Evolutionary conservation across 2,888 invertebrate species (phyloP).

Genomic region (Stenichneumon culpator): DNA sequence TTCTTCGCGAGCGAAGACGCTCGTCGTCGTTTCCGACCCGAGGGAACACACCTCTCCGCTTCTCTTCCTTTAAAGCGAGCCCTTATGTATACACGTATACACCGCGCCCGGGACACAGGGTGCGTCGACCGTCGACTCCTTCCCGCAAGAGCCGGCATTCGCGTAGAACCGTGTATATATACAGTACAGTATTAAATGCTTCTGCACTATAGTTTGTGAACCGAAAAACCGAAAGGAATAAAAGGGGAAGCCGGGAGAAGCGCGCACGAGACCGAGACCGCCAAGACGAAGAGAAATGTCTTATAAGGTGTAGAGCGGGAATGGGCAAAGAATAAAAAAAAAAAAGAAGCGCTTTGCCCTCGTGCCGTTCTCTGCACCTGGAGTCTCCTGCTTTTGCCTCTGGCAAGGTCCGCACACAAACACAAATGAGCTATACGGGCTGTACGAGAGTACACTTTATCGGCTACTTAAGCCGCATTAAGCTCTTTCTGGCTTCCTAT

Average conservation of each 20-base stretch:
- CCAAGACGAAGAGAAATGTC: slow-evolving; percentile 41
- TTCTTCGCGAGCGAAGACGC: not conserved
- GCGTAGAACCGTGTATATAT: slow-evolving; percentile 8
- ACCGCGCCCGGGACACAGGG: slow-evolving; percentile 54
- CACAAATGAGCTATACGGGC: not conserved
- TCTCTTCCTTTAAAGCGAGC: slow-evolving; percentile 45
- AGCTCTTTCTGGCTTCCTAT: slow-evolving; percentile 7
- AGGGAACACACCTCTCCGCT: slow-evolving; percentile 20
- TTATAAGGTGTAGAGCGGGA: slow-evolving; percentile 39
- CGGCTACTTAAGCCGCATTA: slow-evolving; percentile 44
- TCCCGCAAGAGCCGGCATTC: slow-evolving; percentile 11
- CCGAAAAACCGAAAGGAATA: slow-evolving; percentile 32
- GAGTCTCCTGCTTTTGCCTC: slow-evolving; percentile 58
- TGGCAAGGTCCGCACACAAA: slow-evolving; percentile 60
- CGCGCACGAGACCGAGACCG: slow-evolving; percentile 65
- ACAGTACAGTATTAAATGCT: slow-evolving; percentile 22
- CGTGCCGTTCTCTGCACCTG: slow-evolving; percentile 64
- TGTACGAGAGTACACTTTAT: slow-evolving; percentile 25
- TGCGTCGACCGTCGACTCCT: slow-evolving; percentile 48
- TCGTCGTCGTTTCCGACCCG: slow-evolving; percentile 57
- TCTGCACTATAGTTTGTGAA: not conserved
- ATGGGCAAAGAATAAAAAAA: slow-evolving; percentile 37
- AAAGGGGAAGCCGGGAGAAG: slow-evolving; percentile 59
- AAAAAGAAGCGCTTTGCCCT: slow-evolving; percentile 47
- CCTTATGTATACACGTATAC: slow-evolving; percentile 2